Conservation (phyloP, 2,797 vertebrate species). For the Hydrocynus forskahlii region DNA sequence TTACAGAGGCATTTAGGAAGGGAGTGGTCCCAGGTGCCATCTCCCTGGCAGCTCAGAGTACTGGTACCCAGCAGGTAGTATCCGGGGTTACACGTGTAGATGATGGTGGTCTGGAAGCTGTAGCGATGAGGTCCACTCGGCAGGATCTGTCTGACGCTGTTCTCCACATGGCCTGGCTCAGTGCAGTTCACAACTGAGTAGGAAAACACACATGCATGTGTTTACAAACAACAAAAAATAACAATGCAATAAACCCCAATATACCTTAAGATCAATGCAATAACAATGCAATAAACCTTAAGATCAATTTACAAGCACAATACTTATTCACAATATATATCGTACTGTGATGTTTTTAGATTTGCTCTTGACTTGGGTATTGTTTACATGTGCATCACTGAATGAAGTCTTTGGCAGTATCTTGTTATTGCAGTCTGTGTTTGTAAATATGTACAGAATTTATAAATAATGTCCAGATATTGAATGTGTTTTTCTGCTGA, state of each 20-base stretch:
- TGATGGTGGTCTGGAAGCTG: slow-evolving; percentile 92
- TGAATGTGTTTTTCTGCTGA: no score
- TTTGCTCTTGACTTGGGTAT: no score
- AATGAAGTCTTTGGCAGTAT: no score
- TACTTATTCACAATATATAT: no score
- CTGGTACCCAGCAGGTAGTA: slow-evolving; percentile 94
- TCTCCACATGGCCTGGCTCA: slow-evolving; percentile 93
- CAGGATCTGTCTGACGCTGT: slow-evolving; percentile 89
- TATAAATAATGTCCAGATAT: no score
- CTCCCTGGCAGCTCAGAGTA: slow-evolving; percentile 92
- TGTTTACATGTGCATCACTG: no score
- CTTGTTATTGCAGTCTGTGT: no score
- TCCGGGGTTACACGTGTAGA: slow-evolving; percentile 90
- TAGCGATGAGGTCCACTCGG: slow-evolving; percentile 88
- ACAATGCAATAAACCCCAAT: background rate
- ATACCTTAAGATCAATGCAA: background rate
- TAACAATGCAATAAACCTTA: background rate
- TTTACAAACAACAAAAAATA: background rate
- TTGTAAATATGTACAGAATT: no score
- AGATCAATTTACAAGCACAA: background rate
- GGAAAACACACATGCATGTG: background rate
- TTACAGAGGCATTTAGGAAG: slow-evolving; percentile 94
- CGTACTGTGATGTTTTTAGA: no score
- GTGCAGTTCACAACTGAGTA: slow-evolving; percentile 94
- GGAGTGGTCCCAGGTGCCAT: slow-evolving; percentile 94